Base-by-base conservation (phyloP, 2,888 invertebrate species). In the Scaptomyza cyrtandrae region DNA sequence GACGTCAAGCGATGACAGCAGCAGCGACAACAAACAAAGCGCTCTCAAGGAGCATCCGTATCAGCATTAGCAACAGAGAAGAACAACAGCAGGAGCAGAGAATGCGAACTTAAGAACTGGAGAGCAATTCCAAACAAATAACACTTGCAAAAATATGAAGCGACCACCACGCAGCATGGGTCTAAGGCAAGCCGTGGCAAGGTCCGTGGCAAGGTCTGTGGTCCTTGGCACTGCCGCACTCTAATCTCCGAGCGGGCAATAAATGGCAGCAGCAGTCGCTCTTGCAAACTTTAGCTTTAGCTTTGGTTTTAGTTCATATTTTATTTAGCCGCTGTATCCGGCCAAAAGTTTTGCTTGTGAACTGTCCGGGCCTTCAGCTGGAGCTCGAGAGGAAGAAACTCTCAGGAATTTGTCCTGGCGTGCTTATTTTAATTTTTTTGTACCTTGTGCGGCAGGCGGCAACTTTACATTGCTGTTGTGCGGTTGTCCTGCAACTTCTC, bases 211-310 rank as follows among this genome's bases (percentile, higher is more conserved):
- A 13, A 16, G 41, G 16, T 10, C 10, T 6, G 16, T 41, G 31
- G 57, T 31, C 14, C 35, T 33, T 31, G 54, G 31, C 63, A 56
- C 53, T 44, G 52, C 57, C 58, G 68, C 65, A 59, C 63, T 69
- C 67, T 78, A 72, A 80, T 76, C 84, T 72, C 77, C 72, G 62
- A 73, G 77, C 76, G 81, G 68, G 76, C 85, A 84, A 77, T 86
- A 81, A 84, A 84, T 68, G 81, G 81, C 78, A 75, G 14, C 39
- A 39, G 41, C 41, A 41, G 41, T 41, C 41, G 16, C 79, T 78
- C 79, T 78, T 74, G 69, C 71, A 84, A 86, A 86, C 72, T 81
- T 84, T 84, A 81, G 86, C 72, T 81, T 84, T 84, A 81, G 86
- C 86, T 78, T 76, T 74, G 78, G 78, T 60, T 74, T 58, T 64